Evolutionary conservation across 2,888 invertebrate genomes (phyloP).

Genomic region (Fragum whitleyi): DNA sequence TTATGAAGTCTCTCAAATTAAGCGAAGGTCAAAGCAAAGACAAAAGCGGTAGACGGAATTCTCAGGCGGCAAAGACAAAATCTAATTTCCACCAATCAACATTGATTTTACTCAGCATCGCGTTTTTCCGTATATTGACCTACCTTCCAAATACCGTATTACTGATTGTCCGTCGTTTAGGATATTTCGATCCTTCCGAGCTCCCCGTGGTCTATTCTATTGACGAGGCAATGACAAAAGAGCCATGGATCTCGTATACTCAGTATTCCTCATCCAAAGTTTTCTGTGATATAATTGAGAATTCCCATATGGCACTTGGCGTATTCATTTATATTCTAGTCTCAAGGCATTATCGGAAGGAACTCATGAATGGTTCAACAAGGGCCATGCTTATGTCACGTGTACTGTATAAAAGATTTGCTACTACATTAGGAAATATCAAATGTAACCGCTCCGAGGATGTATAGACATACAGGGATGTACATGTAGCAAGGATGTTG

Average conservation of each 20-base stretch:
- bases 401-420: not conserved
- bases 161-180: slow-evolving; percentile 72
- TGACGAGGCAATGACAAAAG: slow-evolving; percentile 2
- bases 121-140: slow-evolving; percentile 81
- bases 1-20: slow-evolving; percentile 32
- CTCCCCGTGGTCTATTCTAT: slow-evolving; percentile 18
- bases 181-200: slow-evolving; percentile 47
- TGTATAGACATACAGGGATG: too few species aligned
- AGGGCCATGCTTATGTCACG: not conserved
- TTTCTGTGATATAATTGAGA: slow-evolving; percentile 22
- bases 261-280: slow-evolving; percentile 5
- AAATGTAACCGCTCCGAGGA: slow-evolving; percentile 4
- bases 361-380: slow-evolving; percentile 2
- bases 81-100: slow-evolving; percentile 19
- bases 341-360: slow-evolving; percentile 27
- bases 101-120: slow-evolving; percentile 57
- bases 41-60: slow-evolving; percentile 3
- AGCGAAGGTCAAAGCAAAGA: slow-evolving; percentile 1
- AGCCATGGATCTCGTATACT: slow-evolving; percentile 14
- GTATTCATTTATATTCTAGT: slow-evolving; percentile 34
- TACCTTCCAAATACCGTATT: slow-evolving; percentile 79
- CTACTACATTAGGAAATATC: not conserved
- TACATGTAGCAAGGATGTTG: too few species aligned
- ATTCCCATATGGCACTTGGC: slow-evolving; percentile 32
- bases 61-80: slow-evolving; percentile 1